Conservation (phyloP, 2,888 invertebrate genomes). For the Ichneumoninae sp. region DNA sequence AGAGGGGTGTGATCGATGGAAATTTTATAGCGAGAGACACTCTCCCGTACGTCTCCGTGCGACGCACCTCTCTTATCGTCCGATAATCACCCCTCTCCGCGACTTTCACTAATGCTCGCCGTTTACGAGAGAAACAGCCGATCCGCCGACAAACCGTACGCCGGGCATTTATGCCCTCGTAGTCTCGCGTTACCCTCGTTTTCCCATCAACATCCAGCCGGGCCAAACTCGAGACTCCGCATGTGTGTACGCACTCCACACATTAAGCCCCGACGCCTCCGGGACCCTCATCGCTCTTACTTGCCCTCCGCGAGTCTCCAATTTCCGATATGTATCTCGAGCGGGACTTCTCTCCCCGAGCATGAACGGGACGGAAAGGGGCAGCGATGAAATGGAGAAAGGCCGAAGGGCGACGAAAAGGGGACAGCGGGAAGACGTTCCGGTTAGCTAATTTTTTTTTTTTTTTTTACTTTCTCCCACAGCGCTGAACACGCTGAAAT, state of each 20-base stretch:
- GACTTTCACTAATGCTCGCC: constrained; percentile 74
- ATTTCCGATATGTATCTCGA: constrained; percentile 41
- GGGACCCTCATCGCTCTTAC: constrained; percentile 25
- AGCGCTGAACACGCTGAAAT: neutral
- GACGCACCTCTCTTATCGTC: constrained; percentile 67
- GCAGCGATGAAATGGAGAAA: constrained; percentile 14
- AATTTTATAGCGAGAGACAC: constrained; percentile 28
- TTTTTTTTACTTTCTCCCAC: neutral
- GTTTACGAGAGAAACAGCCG: constrained; percentile 61
- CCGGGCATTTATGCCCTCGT: constrained; percentile 41
- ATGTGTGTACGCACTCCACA: constrained; percentile 18
- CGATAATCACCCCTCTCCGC: constrained; percentile 65
- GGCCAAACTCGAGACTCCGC: constrained; percentile 15
- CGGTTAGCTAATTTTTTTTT: neutral
- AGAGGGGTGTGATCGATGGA: constrained; percentile 24
- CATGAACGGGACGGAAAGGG: constrained; percentile 12
- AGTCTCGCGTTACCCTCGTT: constrained; percentile 65
- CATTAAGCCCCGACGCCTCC: constrained; percentile 20
- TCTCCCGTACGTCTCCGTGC: constrained; percentile 39
- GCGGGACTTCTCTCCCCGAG: constrained; percentile 14
- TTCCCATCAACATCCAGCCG: constrained; percentile 21
- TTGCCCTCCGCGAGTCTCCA: constrained; percentile 33
- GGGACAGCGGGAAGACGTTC: neutral
- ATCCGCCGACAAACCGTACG: constrained; percentile 65
- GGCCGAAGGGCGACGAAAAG: neutral